These are phyloP conservation scores for Cynopterus sphinx DNA, from an alignment of 2,797 vertebrate genomes.

Conservation along the genomic window DNA sequence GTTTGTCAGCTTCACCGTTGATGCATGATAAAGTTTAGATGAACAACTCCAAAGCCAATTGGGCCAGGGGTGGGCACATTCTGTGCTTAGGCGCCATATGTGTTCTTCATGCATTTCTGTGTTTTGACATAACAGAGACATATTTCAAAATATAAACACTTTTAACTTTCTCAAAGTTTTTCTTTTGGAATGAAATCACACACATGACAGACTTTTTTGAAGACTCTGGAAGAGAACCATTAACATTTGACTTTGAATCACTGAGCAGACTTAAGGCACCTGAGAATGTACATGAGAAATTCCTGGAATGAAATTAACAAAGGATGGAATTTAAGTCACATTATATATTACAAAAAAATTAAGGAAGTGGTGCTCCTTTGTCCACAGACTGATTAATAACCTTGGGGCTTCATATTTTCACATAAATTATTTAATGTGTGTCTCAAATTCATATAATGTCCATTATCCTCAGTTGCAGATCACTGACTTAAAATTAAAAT, in stretches of 20 bases:
- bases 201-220: not conserved
- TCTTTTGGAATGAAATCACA: not conserved
- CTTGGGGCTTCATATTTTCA: not conserved
- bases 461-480: conserved; percentile 66
- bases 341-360: not conserved
- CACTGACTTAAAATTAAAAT: conserved; percentile 64
- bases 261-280: not conserved
- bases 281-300: not conserved
- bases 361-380: not conserved
- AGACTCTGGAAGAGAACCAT: not conserved
- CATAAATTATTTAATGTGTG: conserved; percentile 27
- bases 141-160: not conserved
- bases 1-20: not conserved
- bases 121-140: not conserved
- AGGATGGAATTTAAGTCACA: not conserved
- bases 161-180: not conserved
- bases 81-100: not conserved
- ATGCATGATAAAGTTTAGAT: not conserved
- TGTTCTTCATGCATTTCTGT: not conserved
- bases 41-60: not conserved
- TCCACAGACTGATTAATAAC: conserved; percentile 45
- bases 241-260: not conserved
- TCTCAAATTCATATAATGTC: not conserved
- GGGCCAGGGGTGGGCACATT: not conserved
- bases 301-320: not conserved